Evolutionary conservation across 2,888 invertebrate genomes (phyloP).

Genomic region (Andrena marginata): DNA sequence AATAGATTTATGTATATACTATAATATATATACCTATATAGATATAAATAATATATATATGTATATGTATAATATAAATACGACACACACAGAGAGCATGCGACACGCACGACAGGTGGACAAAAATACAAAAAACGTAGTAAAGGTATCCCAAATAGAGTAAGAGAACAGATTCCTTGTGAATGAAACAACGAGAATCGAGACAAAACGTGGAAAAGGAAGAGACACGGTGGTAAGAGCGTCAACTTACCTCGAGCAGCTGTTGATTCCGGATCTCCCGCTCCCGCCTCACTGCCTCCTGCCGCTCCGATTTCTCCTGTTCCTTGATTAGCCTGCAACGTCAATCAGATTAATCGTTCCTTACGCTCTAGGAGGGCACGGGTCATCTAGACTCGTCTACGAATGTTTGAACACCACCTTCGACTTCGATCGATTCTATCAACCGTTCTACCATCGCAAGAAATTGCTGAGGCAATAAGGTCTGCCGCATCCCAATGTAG

Average conservation of each 20-base stretch:
- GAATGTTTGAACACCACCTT: no score
- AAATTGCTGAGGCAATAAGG: no score
- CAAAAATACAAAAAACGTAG: slow-evolving; percentile 79
- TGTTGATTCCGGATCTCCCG: slow-evolving; percentile 94
- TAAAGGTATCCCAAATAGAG: slow-evolving; percentile 76
- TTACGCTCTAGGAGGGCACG: no score
- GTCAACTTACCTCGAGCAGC: slow-evolving; percentile 91
- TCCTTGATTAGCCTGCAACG: slow-evolving; percentile 87
- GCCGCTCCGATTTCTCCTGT: slow-evolving; percentile 92
- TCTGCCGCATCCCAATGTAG: no score
- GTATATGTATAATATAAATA: slow-evolving; percentile 79
- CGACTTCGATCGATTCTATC: no score
- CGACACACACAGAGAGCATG: slow-evolving; percentile 85
- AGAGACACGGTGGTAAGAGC: slow-evolving; percentile 46
- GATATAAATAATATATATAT: slow-evolving; percentile 68
- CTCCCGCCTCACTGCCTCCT: slow-evolving; percentile 93
- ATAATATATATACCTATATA: slow-evolving; percentile 65
- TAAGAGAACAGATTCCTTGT: slow-evolving; percentile 82
- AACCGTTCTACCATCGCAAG: no score
- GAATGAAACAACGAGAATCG: slow-evolving; percentile 82
- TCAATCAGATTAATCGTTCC: slow-evolving; percentile 10
- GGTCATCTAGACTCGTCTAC: no score
- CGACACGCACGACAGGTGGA: slow-evolving; percentile 85
- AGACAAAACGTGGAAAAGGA: slow-evolving; percentile 75
- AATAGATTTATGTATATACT: slow-evolving; percentile 55